Conservation (phyloP, 2,797 vertebrate genomes). For the Scolopax bukidnonensis region DNA sequence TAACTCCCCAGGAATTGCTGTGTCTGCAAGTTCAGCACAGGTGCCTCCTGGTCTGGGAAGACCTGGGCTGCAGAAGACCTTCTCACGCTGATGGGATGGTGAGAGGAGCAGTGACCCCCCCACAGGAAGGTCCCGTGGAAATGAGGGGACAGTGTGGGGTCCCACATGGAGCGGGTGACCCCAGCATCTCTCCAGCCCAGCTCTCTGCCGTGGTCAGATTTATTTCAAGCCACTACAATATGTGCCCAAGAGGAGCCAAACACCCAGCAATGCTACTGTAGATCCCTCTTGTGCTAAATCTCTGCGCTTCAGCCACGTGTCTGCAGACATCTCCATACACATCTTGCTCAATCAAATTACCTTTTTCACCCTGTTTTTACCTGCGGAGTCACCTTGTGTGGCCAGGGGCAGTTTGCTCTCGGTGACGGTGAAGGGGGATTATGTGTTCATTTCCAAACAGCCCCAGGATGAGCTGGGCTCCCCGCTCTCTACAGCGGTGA, state of each 20-base stretch:
- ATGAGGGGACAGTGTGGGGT: fast-evolving
- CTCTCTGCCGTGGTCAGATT: fast-evolving
- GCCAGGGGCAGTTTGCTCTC: background rate
- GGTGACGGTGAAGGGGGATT: background rate
- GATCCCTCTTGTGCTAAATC: fast-evolving
- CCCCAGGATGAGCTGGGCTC: background rate
- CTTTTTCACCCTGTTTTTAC: background rate
- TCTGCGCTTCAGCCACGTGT: fast-evolving
- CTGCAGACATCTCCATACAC: background rate
- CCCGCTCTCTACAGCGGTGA: fast-evolving
- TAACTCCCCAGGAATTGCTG: background rate
- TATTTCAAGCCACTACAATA: fast-evolving
- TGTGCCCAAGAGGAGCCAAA: background rate
- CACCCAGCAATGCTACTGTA: fast-evolving
- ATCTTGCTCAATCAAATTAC: background rate
- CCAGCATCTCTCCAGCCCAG: fast-evolving
- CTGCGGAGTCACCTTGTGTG: background rate
- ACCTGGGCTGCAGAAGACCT: background rate
- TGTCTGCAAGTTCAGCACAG: background rate
- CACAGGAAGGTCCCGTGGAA: fast-evolving
- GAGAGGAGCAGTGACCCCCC: background rate
- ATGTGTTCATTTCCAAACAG: background rate
- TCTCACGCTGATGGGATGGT: fast-evolving
- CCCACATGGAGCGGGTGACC: fast-evolving
- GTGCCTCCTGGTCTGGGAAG: background rate